These are phyloP conservation scores for Salmo trutta DNA, from an alignment of 2,797 vertebrate genomes.

Conservation along the genomic window DNA sequence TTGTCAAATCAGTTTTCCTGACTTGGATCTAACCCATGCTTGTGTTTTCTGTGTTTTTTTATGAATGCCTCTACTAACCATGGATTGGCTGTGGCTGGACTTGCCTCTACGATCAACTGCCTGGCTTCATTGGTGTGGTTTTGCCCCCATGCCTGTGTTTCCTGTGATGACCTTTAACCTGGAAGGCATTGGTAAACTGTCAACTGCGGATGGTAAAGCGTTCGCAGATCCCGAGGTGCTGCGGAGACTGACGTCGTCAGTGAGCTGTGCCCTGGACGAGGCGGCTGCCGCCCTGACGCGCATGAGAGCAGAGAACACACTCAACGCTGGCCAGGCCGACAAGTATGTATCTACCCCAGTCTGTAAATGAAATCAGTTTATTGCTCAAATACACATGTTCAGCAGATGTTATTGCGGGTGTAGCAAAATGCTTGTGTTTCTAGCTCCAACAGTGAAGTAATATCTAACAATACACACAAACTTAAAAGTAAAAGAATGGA, in stretches of 20 bases:
- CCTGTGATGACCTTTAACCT: conserved; percentile 25
- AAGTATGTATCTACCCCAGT: conserved; percentile 77
- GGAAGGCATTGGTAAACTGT: conserved; percentile 99
- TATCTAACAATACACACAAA: too few relatives aligned
- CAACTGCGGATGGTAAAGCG: conserved; percentile 99
- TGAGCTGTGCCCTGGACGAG: conserved; percentile 97
- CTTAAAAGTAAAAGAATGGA: too few relatives aligned
- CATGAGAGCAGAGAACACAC: conserved; percentile 97
- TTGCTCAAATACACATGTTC: too few relatives aligned
- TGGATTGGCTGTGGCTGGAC: conserved; percentile 76
- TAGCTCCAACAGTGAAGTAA: too few relatives aligned
- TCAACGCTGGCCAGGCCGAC: conserved; percentile 95
- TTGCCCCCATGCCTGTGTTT: conserved; percentile 70
- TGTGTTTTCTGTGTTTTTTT: conserved; percentile 53
- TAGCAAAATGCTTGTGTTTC: too few relatives aligned
- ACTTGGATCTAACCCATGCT: conserved; percentile 58
- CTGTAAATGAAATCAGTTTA: too few relatives aligned
- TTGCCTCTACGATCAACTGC: conserved; percentile 68
- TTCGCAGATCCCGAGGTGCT: conserved; percentile 99
- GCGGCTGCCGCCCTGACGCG: conserved; percentile 95
- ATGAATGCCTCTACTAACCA: conserved; percentile 74
- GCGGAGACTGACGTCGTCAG: conserved; percentile 94
- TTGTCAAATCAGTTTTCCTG: too few relatives aligned
- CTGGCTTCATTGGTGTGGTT: conserved; percentile 71
- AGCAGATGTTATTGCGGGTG: too few relatives aligned